These are phyloP conservation scores for Dipodomys spectabilis DNA, from an alignment of 2,113 vertebrate genomes.

Conservation along the genomic window DNA sequence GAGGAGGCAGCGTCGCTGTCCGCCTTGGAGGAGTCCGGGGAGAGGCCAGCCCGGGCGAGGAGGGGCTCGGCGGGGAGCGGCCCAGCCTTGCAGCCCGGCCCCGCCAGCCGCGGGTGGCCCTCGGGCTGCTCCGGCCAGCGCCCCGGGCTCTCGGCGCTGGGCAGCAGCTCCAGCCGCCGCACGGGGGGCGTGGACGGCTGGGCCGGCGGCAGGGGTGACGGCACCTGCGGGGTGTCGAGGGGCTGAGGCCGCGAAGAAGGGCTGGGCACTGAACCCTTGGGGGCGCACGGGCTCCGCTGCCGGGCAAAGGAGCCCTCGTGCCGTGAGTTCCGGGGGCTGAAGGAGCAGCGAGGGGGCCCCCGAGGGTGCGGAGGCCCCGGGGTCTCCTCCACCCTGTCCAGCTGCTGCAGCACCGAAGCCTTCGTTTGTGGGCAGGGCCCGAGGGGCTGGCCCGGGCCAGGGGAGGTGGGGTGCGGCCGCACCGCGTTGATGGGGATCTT, in stretches of 20 bases:
- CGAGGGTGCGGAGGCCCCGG: slow-evolving; percentile 85
- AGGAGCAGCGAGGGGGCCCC: slow-evolving; percentile 87
- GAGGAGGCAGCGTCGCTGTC: slow-evolving; percentile 88
- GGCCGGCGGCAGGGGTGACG: slow-evolving; percentile 85
- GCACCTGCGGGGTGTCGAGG: slow-evolving; percentile 87
- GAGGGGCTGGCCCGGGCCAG: slow-evolving; percentile 87
- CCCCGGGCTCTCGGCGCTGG: slow-evolving; percentile 80
- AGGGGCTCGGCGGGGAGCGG: slow-evolving; percentile 80
- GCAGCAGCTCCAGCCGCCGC: slow-evolving; percentile 64
- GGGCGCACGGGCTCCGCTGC: slow-evolving; percentile 88
- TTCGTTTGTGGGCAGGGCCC: slow-evolving; percentile 90
- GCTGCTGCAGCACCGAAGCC: slow-evolving; percentile 90
- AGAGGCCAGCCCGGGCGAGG: slow-evolving; percentile 79
- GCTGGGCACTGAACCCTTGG: slow-evolving; percentile 90
- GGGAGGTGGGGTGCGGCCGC: slow-evolving; percentile 92
- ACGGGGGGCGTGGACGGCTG: slow-evolving; percentile 86
- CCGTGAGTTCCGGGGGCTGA: slow-evolving; percentile 88
- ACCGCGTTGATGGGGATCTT: slow-evolving; percentile 93
- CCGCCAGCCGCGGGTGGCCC: slow-evolving; percentile 85
- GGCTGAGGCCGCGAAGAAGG: slow-evolving; percentile 88
- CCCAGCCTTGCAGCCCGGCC: slow-evolving; percentile 81
- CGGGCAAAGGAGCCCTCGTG: slow-evolving; percentile 86
- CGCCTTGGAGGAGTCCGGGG: slow-evolving; percentile 84
- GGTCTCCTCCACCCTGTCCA: slow-evolving; percentile 88
- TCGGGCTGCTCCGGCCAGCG: slow-evolving; percentile 89